Base-by-base conservation (phyloP, 2,888 invertebrate species). In the Stegana nigrithorax region DNA sequence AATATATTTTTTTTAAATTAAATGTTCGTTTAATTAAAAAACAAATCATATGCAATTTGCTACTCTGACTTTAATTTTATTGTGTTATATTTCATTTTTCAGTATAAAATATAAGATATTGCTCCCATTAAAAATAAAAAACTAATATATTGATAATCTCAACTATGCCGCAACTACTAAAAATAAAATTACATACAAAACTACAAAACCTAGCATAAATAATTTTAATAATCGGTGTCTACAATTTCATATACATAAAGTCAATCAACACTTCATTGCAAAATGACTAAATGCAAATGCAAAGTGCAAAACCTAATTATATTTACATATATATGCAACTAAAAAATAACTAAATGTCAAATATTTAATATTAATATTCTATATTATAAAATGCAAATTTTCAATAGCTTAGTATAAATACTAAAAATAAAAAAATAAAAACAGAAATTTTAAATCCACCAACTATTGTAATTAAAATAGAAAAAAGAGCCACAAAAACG, bases 331-430 rank as follows among this genome's bases (percentile, higher is more conserved):
- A 55, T 39, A 39, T 56, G 29, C 26, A 12, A 57, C 57, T 53
- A 44, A 57, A 60, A 14, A 45, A 45, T 56, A 56, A 62, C 60
- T 69, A 66, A 66, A 70, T 74, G 79, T 78, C 78, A 74, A 78
- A 72, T 70, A 71, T 66, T 69, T 67, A 67, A 68, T 75, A 75
- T 59, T 32, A 42, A 44, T 44, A 53, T 4, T 21, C 8, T n/a
- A 26, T 27, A 25, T 23, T 39, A 56, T 7, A 56, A 36, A 56
- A 36, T n/a, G 63, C 56, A 60, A 63, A 65, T 55, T 67, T 53
- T 10, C 47, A 25, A 10, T 25, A 47, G 25, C 23, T 25, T 25
- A 47, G 27, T 53, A 29, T 19, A 29, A 19, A 45, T 61, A 45
- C n/a, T n/a, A n/a, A n/a, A 39, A 69, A 68, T 19, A 44, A 17